phyloP scores from a whole-genome alignment of 2,888 invertebrate genomes.

The Noctua comes region DNA sequence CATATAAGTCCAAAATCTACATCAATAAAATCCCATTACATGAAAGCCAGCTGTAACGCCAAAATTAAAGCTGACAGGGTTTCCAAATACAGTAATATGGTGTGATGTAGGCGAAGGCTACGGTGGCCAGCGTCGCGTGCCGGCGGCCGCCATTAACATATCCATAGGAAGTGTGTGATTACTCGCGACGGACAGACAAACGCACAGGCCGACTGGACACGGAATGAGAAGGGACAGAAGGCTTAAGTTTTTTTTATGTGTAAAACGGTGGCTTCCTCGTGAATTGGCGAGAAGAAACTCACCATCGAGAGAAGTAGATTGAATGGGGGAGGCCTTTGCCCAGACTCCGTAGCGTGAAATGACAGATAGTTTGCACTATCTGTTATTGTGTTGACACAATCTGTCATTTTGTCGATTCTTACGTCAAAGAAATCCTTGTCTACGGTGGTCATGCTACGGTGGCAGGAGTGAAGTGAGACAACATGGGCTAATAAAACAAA shows the following conservation, averaged over 20 bases:
- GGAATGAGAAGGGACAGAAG: conserved; percentile 19
- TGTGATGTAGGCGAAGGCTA: conserved; percentile 70
- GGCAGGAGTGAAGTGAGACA: background rate
- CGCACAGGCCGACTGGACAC: conserved; percentile 64
- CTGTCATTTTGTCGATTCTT: too few relatives aligned
- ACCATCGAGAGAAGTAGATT: background rate
- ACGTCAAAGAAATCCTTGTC: too few relatives aligned
- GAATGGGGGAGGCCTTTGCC: background rate
- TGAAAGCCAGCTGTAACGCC: conserved; percentile 43
- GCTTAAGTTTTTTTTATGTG: background rate
- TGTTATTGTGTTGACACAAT: too few relatives aligned
- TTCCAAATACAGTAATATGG: conserved; percentile 55
- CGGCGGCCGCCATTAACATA: conserved; percentile 80
- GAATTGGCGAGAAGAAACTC: background rate
- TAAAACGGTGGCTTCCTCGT: background rate
- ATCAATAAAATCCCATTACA: conserved; percentile 33
- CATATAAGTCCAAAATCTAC: conserved; percentile 3
- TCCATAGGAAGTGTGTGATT: conserved; percentile 84
- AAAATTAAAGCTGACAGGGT: conserved; percentile 48
- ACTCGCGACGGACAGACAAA: conserved; percentile 79
- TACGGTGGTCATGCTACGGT: too few relatives aligned
- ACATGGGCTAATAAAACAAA: background rate
- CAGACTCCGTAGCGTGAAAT: too few relatives aligned
- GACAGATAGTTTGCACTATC: too few relatives aligned
- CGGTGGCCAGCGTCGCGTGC: conserved; percentile 80